phyloP scores from a whole-genome alignment of 2,888 invertebrate species.

The Vesta saturnalis region DNA sequence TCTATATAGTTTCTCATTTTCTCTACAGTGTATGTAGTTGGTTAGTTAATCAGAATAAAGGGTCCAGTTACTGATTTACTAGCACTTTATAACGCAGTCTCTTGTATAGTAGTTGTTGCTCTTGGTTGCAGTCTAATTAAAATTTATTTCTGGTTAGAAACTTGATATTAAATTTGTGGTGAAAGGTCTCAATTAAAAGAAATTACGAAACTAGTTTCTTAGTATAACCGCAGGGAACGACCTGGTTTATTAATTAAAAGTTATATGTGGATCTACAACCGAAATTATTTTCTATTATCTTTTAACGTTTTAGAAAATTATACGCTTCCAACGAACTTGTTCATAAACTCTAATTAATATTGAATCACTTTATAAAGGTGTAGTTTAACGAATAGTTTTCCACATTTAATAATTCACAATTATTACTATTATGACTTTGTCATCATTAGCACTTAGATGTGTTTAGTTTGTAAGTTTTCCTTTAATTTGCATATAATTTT shows the following conservation, averaged over 20 bases:
- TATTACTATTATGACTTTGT: too few relatives aligned
- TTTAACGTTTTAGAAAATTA: slow-evolving; percentile 4
- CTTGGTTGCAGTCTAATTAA: slow-evolving; percentile 29
- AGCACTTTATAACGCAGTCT: slow-evolving; percentile 33
- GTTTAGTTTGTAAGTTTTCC: too few relatives aligned
- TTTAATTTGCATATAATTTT: too few relatives aligned
- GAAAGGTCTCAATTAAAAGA: slow-evolving; percentile 37
- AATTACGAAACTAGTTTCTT: slow-evolving; percentile 30
- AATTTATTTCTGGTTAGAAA: slow-evolving; percentile 35
- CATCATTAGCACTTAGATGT: too few relatives aligned
- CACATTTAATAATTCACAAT: too few relatives aligned
- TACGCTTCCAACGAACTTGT: background rate
- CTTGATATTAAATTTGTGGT: slow-evolving; percentile 35
- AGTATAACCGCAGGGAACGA: slow-evolving; percentile 15
- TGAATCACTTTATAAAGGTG: background rate
- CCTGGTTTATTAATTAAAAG: slow-evolving; percentile 21
- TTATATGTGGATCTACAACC: slow-evolving; percentile 17
- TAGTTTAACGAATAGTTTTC: background rate
- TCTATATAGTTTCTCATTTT: slow-evolving; percentile 24
- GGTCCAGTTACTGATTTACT: slow-evolving; percentile 37
- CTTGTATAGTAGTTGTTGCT: slow-evolving; percentile 29
- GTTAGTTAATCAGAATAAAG: slow-evolving; percentile 29
- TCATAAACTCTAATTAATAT: slow-evolving; percentile 11
- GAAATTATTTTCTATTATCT: slow-evolving; percentile 11
- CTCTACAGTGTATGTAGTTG: slow-evolving; percentile 11